Conservation (phyloP, 1,140 invertebrate genomes). For the Cotesia typhae region DNA sequence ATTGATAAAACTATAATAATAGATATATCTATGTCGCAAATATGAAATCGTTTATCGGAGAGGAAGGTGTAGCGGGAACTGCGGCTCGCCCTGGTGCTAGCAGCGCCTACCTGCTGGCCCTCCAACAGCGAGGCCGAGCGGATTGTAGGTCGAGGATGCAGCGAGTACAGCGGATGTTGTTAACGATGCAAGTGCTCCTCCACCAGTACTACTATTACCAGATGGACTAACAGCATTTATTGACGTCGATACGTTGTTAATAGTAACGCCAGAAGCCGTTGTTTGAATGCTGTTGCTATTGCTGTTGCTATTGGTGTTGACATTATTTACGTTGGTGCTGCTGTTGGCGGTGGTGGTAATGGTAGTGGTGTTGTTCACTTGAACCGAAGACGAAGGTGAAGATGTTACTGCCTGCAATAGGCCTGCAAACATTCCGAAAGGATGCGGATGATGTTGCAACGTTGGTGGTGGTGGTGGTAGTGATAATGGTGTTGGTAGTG, state of each 20-base stretch:
- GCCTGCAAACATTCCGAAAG: constrained; percentile 65
- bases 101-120: constrained; percentile 77
- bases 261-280: constrained; percentile 30
- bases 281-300: constrained; percentile 56
- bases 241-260: constrained; percentile 47
- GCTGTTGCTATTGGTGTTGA: constrained; percentile 43
- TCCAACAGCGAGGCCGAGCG: constrained; percentile 79
- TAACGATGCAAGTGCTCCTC: constrained; percentile 75
- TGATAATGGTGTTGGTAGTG: constrained; percentile 35
- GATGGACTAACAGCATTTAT: constrained; percentile 48
- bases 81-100: constrained; percentile 64
- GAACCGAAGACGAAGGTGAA: constrained; percentile 44
- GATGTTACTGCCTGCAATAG: constrained; percentile 64
- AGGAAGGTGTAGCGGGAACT: constrained; percentile 64
- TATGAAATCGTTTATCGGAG: constrained; percentile 14
- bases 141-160: constrained; percentile 80
- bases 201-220: constrained; percentile 41
- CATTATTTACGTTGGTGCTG: constrained; percentile 47
- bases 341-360: constrained; percentile 13
- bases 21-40: constrained; percentile 6
- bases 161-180: constrained; percentile 76
- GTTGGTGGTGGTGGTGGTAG: constrained; percentile 49
- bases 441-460: constrained; percentile 54
- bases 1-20: constrained; percentile 22
- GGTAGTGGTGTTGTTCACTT: constrained; percentile 42